These are phyloP conservation scores for Ia io DNA, from an alignment of 2,113 vertebrate genomes.

Conservation along the genomic window DNA sequence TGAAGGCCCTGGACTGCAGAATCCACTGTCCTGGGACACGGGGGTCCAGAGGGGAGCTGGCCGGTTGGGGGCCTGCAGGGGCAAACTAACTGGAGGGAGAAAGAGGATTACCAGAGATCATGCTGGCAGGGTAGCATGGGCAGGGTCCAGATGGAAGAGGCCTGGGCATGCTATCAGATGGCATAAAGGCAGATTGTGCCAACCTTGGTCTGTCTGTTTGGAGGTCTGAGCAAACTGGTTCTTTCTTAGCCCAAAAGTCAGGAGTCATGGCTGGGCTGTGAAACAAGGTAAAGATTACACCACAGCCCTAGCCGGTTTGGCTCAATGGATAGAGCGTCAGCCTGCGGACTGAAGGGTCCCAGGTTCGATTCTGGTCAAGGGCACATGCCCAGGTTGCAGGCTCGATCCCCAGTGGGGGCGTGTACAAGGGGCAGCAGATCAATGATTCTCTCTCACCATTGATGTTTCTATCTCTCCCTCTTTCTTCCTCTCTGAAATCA, in stretches of 20 bases:
- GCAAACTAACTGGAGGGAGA: not conserved
- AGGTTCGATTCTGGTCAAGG: too few relatives aligned
- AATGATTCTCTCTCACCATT: too few relatives aligned
- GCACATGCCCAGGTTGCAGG: too few relatives aligned
- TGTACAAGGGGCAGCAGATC: too few relatives aligned
- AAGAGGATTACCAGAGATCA: not conserved
- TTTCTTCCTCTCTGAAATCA: too few relatives aligned
- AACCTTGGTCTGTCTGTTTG: fast-evolving
- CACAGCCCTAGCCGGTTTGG: too few relatives aligned
- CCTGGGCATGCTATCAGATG: fast-evolving
- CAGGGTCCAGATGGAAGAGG: not conserved
- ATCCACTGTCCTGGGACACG: not conserved
- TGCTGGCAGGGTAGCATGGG: not conserved
- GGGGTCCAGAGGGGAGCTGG: fast-evolving
- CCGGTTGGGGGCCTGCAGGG: fast-evolving
- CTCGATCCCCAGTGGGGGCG: too few relatives aligned
- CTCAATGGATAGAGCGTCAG: too few relatives aligned
- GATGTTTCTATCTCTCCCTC: too few relatives aligned
- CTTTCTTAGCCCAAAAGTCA: not conserved
- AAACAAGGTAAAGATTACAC: not conserved
- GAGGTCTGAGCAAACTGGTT: not conserved
- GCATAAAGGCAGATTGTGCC: not conserved
- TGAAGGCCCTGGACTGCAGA: not conserved
- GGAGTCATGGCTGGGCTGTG: not conserved
- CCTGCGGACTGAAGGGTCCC: too few relatives aligned